Percentiles rank a stretch among this genome's conserved stretches.
phyloP scores from a whole-genome alignment of 1,140 invertebrate species.

The Polypedilum pembai region DNA sequence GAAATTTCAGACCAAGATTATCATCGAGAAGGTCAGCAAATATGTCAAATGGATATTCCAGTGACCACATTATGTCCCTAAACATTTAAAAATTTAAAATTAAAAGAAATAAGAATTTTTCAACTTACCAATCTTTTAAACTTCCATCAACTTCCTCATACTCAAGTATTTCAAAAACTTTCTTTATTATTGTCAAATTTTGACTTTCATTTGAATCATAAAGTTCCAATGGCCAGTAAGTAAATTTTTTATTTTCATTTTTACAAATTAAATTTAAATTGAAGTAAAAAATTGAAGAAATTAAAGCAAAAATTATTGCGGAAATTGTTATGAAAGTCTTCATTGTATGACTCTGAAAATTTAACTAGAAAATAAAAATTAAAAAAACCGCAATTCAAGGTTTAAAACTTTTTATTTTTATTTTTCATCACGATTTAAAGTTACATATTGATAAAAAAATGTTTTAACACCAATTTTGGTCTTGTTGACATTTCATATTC shows the following conservation, averaged over 20 bases:
- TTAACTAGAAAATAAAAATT: too few relatives aligned
- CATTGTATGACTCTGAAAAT: too few relatives aligned
- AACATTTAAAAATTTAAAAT: not conserved
- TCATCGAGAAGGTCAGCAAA: constrained; percentile 49
- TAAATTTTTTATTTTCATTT: not conserved
- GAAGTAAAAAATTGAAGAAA: too few relatives aligned
- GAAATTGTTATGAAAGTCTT: too few relatives aligned
- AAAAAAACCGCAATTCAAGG: too few relatives aligned
- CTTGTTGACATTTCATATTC: not conserved
- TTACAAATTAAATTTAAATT: too few relatives aligned
- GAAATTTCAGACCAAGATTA: constrained; percentile 50
- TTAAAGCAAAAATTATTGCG: too few relatives aligned
- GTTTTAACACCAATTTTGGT: not conserved
- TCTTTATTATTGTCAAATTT: constrained; percentile 62
- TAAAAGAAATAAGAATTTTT: not conserved
- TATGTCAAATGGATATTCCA: constrained; percentile 76
- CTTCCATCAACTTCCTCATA: constrained; percentile 50
- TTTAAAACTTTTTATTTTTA: too few relatives aligned
- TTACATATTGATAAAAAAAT: too few relatives aligned
- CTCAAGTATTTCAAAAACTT: constrained; percentile 61
- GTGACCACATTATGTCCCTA: constrained; percentile 71
- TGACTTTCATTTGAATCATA: constrained; percentile 38
- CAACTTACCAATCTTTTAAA: constrained; percentile 52
- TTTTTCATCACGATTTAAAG: too few relatives aligned
- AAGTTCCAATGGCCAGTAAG: not conserved